These are phyloP conservation scores for Autographa pulchrina DNA, from an alignment of 2,888 invertebrate species.

Conservation along the genomic window DNA sequence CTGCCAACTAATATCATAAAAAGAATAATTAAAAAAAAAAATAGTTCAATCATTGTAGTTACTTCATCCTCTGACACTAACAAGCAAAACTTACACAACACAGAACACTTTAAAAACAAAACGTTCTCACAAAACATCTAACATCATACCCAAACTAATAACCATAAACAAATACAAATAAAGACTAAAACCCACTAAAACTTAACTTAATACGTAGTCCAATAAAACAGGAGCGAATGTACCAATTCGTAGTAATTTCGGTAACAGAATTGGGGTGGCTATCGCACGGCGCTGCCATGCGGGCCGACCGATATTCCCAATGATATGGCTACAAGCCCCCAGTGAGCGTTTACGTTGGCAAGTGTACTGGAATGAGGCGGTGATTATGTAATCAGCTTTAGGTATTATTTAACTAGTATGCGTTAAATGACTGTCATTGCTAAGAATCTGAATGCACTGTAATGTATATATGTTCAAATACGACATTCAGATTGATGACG, in stretches of 20 bases:
- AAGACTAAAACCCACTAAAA: slow-evolving; percentile 15
- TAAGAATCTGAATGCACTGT: too few species aligned
- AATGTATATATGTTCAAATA: too few species aligned
- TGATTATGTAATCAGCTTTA: neutral
- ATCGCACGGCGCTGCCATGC: slow-evolving; percentile 72
- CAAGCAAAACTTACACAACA: too few species aligned
- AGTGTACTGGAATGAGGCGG: slow-evolving; percentile 28
- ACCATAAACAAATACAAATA: neutral
- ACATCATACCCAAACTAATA: neutral
- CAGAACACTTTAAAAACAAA: neutral
- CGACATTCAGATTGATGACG: too few species aligned
- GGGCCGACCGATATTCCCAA: slow-evolving; percentile 75
- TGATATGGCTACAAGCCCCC: slow-evolving; percentile 70
- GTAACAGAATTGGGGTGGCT: slow-evolving; percentile 73
- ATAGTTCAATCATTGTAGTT: too few species aligned
- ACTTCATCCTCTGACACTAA: too few species aligned
- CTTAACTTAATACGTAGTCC: slow-evolving; percentile 28
- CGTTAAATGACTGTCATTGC: too few species aligned
- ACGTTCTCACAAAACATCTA: neutral
- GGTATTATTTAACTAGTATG: neutral
- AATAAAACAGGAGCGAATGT: slow-evolving; percentile 55
- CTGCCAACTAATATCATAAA: too few species aligned
- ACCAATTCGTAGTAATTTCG: slow-evolving; percentile 66
- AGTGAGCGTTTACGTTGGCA: slow-evolving; percentile 49
- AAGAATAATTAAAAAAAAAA: too few species aligned